phyloP scores from a whole-genome alignment of 2,113 vertebrate species.

The Tamias sibiricus region DNA sequence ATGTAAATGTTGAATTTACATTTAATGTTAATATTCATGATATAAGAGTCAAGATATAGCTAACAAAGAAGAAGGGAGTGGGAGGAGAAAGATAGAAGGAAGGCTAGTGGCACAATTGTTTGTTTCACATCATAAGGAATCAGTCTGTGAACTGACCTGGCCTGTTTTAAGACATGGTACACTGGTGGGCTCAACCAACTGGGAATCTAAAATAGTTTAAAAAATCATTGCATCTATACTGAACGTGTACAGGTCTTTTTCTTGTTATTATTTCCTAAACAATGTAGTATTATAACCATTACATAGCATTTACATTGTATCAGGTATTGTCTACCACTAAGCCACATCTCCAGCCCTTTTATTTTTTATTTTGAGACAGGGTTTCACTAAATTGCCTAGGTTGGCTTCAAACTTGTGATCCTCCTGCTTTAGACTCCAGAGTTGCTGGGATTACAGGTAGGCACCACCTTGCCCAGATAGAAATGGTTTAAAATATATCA shows the following conservation, averaged over 20 bases:
- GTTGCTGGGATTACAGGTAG: too few species aligned
- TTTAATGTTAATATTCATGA: background rate
- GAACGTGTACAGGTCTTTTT: background rate
- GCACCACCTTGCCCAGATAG: too few species aligned
- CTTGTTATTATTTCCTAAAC: background rate
- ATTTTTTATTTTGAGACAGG: too few species aligned
- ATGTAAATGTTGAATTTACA: background rate
- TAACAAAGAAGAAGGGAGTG: background rate
- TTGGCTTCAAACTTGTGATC: too few species aligned
- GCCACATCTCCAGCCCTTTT: too few species aligned
- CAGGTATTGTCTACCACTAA: background rate
- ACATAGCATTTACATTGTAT: background rate
- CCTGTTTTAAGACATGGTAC: background rate
- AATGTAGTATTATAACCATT: background rate
- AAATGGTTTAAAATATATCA: too few species aligned
- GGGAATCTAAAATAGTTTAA: background rate
- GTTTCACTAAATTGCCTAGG: too few species aligned
- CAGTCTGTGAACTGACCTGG: background rate
- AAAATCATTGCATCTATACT: background rate
- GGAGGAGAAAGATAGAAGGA: background rate
- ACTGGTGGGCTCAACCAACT: background rate
- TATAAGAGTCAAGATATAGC: background rate
- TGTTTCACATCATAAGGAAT: background rate
- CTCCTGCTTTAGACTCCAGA: too few species aligned
- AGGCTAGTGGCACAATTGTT: background rate